These are phyloP conservation scores for Drosophila kanekoi DNA, from an alignment of 2,888 invertebrate genomes.

Conservation along the genomic window DNA sequence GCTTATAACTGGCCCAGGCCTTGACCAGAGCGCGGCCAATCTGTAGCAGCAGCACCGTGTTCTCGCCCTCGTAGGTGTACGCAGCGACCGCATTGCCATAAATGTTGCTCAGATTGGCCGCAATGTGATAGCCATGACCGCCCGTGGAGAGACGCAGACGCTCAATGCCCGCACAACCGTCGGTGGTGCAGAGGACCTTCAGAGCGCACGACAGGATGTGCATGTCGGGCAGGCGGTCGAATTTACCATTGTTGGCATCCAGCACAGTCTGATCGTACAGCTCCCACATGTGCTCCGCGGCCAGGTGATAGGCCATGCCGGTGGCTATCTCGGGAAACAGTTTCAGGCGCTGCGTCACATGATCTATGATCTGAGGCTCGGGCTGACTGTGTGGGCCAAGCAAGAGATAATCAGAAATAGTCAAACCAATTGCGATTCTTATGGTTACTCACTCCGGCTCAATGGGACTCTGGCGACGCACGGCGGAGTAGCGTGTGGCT, in stretches of 20 bases:
- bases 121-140: slow-evolving; percentile 96
- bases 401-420: not conserved
- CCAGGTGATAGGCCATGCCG: slow-evolving; percentile 91
- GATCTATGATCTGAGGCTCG: slow-evolving; percentile 96
- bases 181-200: slow-evolving; percentile 93
- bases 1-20: slow-evolving; percentile 89
- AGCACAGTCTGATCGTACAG: slow-evolving; percentile 92
- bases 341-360: slow-evolving; percentile 96
- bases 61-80: slow-evolving; percentile 98
- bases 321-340: slow-evolving; percentile 93
- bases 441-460: slow-evolving; percentile 87
- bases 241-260: slow-evolving; percentile 91
- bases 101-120: slow-evolving; percentile 93
- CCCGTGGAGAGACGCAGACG: slow-evolving; percentile 95
- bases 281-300: slow-evolving; percentile 91
- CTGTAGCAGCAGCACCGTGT: slow-evolving; percentile 96
- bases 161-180: slow-evolving; percentile 91
- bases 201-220: slow-evolving; percentile 96
- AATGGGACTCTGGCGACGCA: slow-evolving; percentile 94
- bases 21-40: slow-evolving; percentile 94
- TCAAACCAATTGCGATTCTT: not conserved
- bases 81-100: slow-evolving; percentile 94
- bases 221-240: slow-evolving; percentile 91
- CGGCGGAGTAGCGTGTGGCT: slow-evolving; percentile 95
- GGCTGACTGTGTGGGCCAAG: slow-evolving; percentile 87